Base-by-base conservation (phyloP, 1,140 invertebrate species). In the Helicoverpa zea region DNA sequence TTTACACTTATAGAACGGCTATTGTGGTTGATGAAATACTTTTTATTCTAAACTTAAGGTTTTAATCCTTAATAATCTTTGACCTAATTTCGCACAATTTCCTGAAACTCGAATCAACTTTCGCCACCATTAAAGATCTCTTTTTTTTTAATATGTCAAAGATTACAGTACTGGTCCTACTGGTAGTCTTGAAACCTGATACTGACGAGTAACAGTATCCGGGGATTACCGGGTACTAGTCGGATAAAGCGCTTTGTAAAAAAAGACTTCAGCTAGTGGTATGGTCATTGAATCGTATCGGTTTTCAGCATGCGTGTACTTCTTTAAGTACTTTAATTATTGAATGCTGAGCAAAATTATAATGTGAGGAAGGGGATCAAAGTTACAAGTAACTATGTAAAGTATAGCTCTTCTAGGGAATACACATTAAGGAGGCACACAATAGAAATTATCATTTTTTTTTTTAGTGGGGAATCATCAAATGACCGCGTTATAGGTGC, bases 161-260 rank as follows among this genome's bases (percentile, higher is more conserved):
- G 18, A 59, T 2, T 30, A 23, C 23, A 59, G 23, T 7, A 43
- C 35, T 43, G 35, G 68, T 35, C 9, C 14, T 54, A 58, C 54
- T 56, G 61, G 29, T 13, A 9, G 35, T 18, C 64, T 12, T 23
- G 87, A 83, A 85, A 88, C 83, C n/a, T 78, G 81, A 90, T 87
- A 85, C 80, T 85, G 47, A 70, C 70, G 47, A 56, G 83, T 84
- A 87, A 88, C 81, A 79, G 79, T 84, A 88, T 84, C 83, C 77
- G 14, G 11, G 75, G 83, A 86, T 89, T 88, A 87, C 81, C 80
- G 80, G 81, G 80, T 84, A 79, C 83, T 70, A 49, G 16, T 76
- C 18, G 75, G 59, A 66, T 52, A 66, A 64, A 66, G 61, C 10
- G 1, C 13, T 30, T 9, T 66, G 35, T 54, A 9, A 63, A 77